Conservation (phyloP, 2,113 vertebrate species). For the Oryctolagus cuniculus region mOryCun1.1 NC_091439.1:70234001-70234500, state of each 20-base stretch:
- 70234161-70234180: background rate
- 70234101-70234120: background rate
- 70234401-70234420: constrained; percentile 1
- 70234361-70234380: constrained; percentile 33
- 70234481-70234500: background rate
- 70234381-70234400: background rate
- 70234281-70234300: background rate
- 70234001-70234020: background rate
- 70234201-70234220: constrained; percentile 27
- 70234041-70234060: background rate
- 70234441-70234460: background rate
- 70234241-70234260: background rate
- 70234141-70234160: background rate
- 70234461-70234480: background rate
- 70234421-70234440: constrained; percentile 39
- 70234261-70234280: background rate
- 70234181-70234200: background rate
- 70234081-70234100: background rate
- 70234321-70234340: background rate
- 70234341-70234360: background rate
- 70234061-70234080: background rate
- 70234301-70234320: background rate
- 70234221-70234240: constrained; percentile 34
- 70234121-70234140: background rate
- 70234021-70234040: background rate